Conservation (phyloP, 2,797 vertebrate species). For the Lophotriccus pileatus region DNA sequence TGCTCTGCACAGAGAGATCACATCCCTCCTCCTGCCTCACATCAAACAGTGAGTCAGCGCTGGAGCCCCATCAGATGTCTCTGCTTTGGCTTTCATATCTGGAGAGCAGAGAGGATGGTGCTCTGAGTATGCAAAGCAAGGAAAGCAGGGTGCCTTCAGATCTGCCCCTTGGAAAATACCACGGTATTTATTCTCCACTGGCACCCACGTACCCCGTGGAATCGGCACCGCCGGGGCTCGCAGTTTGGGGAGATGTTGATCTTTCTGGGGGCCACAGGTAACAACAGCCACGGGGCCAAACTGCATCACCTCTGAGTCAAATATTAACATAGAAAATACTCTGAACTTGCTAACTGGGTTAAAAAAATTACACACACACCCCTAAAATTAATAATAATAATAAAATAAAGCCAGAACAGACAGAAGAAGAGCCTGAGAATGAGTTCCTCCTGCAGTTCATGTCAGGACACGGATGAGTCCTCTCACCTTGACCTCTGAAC, state of each 20-base stretch:
- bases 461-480: neutral
- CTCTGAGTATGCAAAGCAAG: constrained; percentile 44
- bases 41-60: constrained; percentile 52
- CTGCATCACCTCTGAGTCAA: neutral
- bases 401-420: neutral
- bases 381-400: neutral
- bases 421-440: neutral
- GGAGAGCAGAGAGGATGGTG: constrained; percentile 6
- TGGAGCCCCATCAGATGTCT: constrained; percentile 40
- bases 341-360: neutral
- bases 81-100: neutral
- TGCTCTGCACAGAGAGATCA: constrained; percentile 43
- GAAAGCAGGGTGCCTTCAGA: constrained; percentile 23
- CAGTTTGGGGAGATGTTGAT: neutral
- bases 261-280: neutral
- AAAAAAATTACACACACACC: neutral
- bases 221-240: neutral
- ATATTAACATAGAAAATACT: neutral
- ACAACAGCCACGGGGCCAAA: neutral
- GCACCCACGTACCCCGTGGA: neutral
- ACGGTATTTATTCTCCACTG: neutral
- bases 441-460: neutral
- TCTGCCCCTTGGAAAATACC: neutral
- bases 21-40: constrained; percentile 29
- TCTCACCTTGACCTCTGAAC: neutral